phyloP scores from a whole-genome alignment of 2,113 vertebrate species.

The Megaleporinus macrocephalus region DNA sequence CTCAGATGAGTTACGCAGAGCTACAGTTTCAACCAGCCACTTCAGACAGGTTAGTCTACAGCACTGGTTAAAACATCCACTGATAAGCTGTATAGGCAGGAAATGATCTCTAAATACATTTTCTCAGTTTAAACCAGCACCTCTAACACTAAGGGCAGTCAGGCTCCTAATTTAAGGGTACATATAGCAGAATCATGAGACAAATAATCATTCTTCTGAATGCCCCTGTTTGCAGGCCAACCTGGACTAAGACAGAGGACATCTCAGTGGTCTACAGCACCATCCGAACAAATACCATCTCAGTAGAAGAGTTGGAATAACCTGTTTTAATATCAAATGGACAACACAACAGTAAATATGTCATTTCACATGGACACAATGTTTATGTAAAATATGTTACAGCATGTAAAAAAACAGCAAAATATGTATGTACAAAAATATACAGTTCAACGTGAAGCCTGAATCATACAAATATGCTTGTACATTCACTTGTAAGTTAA shows the following conservation, averaged over 20 bases:
- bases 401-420: conserved; percentile 3
- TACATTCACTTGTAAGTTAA: conserved; percentile 32
- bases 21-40: background rate
- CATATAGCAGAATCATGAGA: background rate
- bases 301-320: background rate
- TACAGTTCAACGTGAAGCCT: conserved; percentile 8
- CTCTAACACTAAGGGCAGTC: background rate
- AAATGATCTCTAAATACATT: too few species aligned
- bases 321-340: background rate
- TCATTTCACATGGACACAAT: background rate
- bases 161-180: background rate
- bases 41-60: conserved; percentile 18
- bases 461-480: conserved; percentile 23
- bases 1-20: conserved; percentile 2
- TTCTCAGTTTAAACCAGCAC: background rate
- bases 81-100: background rate
- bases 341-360: background rate
- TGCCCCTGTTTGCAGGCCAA: background rate
- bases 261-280: conserved; percentile 20
- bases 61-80: background rate
- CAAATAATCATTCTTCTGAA: background rate
- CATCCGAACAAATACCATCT: background rate
- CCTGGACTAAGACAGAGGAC: background rate
- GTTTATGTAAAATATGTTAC: conserved; percentile 14
- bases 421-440: conserved; percentile 34